Evolutionary conservation across 2,888 invertebrate genomes (phyloP).

Genomic region (Alloscopus bannaensis): DNA sequence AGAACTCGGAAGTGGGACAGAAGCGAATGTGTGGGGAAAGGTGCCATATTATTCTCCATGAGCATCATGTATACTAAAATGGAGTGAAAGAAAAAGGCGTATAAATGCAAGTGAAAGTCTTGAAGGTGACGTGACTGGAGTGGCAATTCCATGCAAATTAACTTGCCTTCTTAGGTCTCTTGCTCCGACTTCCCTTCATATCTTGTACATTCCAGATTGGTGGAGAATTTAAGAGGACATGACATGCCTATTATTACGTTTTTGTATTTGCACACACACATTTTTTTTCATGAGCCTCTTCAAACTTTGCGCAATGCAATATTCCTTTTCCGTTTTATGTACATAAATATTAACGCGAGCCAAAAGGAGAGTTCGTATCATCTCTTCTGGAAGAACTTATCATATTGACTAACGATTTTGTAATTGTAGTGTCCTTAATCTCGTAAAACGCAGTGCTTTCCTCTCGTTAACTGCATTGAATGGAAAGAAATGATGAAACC

Average conservation of each 20-base stretch:
- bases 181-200: background rate
- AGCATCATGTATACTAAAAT: background rate
- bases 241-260: too few species aligned
- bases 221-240: background rate
- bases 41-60: too few species aligned
- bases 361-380: too few species aligned
- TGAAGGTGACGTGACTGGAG: conserved; percentile 48
- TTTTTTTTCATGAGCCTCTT: background rate
- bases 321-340: background rate
- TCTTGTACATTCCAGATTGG: background rate
- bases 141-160: conserved; percentile 56
- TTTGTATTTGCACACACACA: conserved; percentile 2
- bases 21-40: too few species aligned
- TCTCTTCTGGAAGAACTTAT: background rate
- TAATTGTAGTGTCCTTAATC: too few species aligned
- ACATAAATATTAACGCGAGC: too few species aligned
- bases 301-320: background rate
- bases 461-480: too few species aligned
- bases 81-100: background rate
- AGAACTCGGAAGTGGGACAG: too few species aligned
- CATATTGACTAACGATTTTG: too few species aligned
- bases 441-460: too few species aligned
- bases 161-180: conserved; percentile 1
- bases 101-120: conserved; percentile 10
- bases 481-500: too few species aligned